A percentile compares a stretch with the other conserved stretches of the same genome.
Conservation (phyloP, 2,888 invertebrate species). For the Phortica okadai region DNA sequence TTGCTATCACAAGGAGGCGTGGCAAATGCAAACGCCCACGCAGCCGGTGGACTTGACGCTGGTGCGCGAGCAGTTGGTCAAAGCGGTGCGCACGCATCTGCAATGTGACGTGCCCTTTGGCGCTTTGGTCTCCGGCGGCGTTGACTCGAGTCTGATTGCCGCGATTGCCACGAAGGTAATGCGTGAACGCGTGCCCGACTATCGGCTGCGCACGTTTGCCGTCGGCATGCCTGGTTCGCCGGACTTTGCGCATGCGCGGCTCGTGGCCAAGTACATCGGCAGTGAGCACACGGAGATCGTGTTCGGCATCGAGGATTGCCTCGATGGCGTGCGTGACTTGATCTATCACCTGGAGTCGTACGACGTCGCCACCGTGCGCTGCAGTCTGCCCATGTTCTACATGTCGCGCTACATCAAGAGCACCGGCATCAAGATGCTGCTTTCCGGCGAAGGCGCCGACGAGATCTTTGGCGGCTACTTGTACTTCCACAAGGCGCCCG, state of each 20-base stretch:
- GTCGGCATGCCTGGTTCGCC: conserved; percentile 94
- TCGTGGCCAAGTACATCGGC: conserved; percentile 87
- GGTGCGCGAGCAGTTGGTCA: conserved; percentile 58
- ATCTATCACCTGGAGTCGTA: conserved; percentile 92
- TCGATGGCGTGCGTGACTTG: conserved; percentile 84
- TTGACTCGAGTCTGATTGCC: conserved; percentile 72
- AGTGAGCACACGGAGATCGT: conserved; percentile 93
- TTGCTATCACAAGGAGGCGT: conserved; percentile 59
- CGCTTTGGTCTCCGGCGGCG: conserved; percentile 69
- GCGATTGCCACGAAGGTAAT: conserved; percentile 69
- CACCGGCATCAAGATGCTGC: conserved; percentile 89
- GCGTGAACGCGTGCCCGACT: conserved; percentile 56
- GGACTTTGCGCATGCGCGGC: conserved; percentile 89
- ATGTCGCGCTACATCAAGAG: conserved; percentile 88
- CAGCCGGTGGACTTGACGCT: conserved; percentile 52
- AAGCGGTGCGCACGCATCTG: conserved; percentile 70
- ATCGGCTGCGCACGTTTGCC: conserved; percentile 83
- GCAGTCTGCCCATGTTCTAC: conserved; percentile 83
- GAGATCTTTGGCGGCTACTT: conserved; percentile 96
- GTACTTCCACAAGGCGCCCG: conserved; percentile 93
- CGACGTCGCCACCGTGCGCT: conserved; percentile 72
- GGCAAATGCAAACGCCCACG: conserved; percentile 59
- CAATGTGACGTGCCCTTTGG: conserved; percentile 72
- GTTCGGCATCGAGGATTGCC: conserved; percentile 86
- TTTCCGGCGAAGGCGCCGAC: conserved; percentile 96